Base-by-base conservation (phyloP, 2,797 vertebrate genomes). In the Sebastes dallii region DNA sequence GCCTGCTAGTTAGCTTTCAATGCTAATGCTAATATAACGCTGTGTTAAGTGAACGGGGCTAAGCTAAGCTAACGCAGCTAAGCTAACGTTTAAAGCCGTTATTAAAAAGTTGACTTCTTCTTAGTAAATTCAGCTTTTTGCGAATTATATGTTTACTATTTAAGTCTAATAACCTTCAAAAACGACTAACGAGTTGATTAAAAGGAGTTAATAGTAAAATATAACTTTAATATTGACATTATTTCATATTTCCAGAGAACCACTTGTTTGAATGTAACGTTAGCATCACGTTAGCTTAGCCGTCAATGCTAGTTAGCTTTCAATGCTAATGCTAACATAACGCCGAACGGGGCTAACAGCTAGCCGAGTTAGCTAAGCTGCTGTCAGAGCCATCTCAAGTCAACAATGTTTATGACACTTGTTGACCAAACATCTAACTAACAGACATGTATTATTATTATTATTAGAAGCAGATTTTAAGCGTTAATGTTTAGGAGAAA, bases 221-320 rank as follows among this genome's bases (percentile, higher is more conserved):
- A 2, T 4, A 59, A 83, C 66, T 88, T 86, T 30, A 84, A 84
- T 78, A 8, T 68, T 65, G 82, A 76, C 76, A 20, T 39, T 39
- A 39, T 39, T 39, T 13, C 0, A 39, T 14, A 27, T 66, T 83
- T 80, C 42, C 75, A 83, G 69, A 46, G 68, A 89, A 89, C 87
- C 90, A 94, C 89, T 92, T 92, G 92, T 93, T 90, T 84, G 91
- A 92, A 75, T 91, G 32, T 62, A 18, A 18, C 50, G 78, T 69
- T 73, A 60, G 58, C 88, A 72, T 75, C 20, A 22, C 80, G 84
- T 77, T 93, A 92, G 90, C 91, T 22, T 58, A 42, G 39, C 39
- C 36, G 36, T 22, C 72, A 25, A 5, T 78, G 92, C 36, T 39
- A 39, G 84, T 77, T 93, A 92, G 90, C 91, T 34, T 64, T 22